Base-by-base conservation (phyloP, 1,140 invertebrate genomes). In the Gonatopus flavifemur region DNA sequence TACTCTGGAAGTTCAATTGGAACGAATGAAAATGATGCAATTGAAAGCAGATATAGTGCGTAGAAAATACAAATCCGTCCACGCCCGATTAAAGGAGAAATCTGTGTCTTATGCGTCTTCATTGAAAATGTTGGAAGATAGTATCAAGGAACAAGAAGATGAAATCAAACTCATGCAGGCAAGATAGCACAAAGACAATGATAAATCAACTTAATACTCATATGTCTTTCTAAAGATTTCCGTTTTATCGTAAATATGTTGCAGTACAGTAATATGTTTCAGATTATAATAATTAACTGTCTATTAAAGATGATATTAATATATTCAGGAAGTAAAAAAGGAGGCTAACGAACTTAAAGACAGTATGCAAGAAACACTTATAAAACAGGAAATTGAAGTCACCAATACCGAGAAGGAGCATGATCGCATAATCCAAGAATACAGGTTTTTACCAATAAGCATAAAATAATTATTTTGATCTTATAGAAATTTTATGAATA, bases 21-120 rank as follows among this genome's bases (percentile, higher is more conserved):
- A 91, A 63, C 83, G 85, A 52, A 83, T 88, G 3, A 82, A 88
- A 40, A 85, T 91, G 25, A 88, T 90, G 75, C 86, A 86, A 77
- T 86, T 88, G 70, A 88, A 91, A 72, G 88, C 88, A 2, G 85
- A 89, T 59, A 83, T 90, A 47, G 82, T 90, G 1, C 82, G 84
- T 49, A 88, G 88, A 68, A 90, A 90, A 64, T 91, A 91, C 57
- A 76, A 77, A 36, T 84, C 83, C 6, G 89, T 90, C n/a, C 77
- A 83, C 57, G 80, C 81, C 47, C 86, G 84, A n/a, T 64, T 91
- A 0, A 80, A 85, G 62, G 82, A 83, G 36, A 87, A 89, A 62
- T 81, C 86, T 0, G 83, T 85, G 1, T 83, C 84, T 37, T 90
- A 90, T 54, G 87, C 89, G 57, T 88, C 85, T 7, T 86, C 84